Percentiles rank a stretch among this genome's conserved stretches.
phyloP scores from a whole-genome alignment of 2,797 vertebrate genomes.

The Paedocypris micromegethes region DNA sequence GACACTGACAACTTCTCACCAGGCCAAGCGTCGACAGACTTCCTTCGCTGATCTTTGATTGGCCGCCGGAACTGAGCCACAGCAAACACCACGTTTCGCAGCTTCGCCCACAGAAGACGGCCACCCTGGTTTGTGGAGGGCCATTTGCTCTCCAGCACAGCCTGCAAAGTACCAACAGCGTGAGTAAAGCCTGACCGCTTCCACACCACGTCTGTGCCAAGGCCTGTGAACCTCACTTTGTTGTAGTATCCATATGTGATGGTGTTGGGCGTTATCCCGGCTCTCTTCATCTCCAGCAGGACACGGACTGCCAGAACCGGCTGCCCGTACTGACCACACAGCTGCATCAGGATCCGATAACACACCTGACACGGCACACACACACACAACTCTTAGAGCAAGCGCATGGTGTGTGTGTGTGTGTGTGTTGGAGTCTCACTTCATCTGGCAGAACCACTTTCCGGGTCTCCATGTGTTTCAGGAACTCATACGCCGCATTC shows the following conservation, averaged over 20 bases:
- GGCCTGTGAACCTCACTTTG: slow-evolving; percentile 68
- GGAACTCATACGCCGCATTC: slow-evolving; percentile 83
- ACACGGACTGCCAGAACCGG: slow-evolving; percentile 87
- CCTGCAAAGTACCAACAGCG: slow-evolving; percentile 59
- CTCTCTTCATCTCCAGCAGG: slow-evolving; percentile 91
- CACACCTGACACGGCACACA: slow-evolving; percentile 73
- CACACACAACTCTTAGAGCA: neutral
- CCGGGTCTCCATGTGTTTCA: slow-evolving; percentile 87
- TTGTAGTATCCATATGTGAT: slow-evolving; percentile 96
- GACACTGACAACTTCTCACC: slow-evolving; percentile 49
- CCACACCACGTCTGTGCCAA: no score
- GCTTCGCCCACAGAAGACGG: slow-evolving; percentile 88
- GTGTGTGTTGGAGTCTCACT: slow-evolving; percentile 60
- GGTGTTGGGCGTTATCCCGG: slow-evolving; percentile 89
- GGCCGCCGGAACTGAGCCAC: slow-evolving; percentile 88
- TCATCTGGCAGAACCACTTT: slow-evolving; percentile 90
- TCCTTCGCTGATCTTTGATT: slow-evolving; percentile 66
- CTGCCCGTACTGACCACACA: slow-evolving; percentile 90
- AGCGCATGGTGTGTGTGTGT: neutral
- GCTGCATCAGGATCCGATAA: slow-evolving; percentile 92
- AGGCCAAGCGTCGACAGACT: slow-evolving; percentile 56
- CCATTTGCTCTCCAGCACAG: slow-evolving; percentile 93
- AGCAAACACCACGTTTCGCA: slow-evolving; percentile 85
- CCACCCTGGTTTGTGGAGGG: slow-evolving; percentile 83
- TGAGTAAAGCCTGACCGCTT: no score